Conservation (phyloP, 2,888 invertebrate species). For the Polydrusus cervinus region DNA sequence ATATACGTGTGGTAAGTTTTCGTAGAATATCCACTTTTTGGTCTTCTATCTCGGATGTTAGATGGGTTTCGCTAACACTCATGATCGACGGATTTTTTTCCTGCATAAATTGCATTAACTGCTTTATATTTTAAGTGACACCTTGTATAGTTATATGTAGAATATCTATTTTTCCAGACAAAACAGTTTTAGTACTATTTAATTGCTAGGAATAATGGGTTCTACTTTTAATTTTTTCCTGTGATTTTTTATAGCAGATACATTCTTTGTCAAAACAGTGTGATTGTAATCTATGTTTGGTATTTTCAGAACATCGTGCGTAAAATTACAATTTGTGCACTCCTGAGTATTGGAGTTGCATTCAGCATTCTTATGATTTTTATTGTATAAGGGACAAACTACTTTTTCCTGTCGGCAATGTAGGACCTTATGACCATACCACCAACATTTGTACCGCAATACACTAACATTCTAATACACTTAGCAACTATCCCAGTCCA, state of each 20-base stretch:
- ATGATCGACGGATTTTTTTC: too few species aligned
- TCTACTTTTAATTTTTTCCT: neutral
- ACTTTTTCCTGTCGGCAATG: neutral
- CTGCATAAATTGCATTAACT: too few species aligned
- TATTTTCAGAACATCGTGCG: neutral
- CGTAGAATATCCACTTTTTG: too few species aligned
- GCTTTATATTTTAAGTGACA: too few species aligned
- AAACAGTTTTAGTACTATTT: too few species aligned
- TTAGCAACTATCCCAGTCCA: neutral
- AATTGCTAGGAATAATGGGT: too few species aligned
- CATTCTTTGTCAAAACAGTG: neutral
- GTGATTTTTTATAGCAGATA: neutral
- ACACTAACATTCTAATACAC: neutral
- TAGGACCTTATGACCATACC: neutral
- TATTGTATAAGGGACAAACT: too few species aligned
- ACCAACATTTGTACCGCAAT: neutral
- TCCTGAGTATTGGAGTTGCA: neutral
- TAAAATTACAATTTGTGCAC: neutral
- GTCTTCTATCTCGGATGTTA: too few species aligned
- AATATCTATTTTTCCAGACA: too few species aligned
- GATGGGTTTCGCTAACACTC: too few species aligned
- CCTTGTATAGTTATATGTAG: too few species aligned
- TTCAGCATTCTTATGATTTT: neutral
- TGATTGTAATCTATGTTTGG: neutral
- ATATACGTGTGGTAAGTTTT: too few species aligned